Evolutionary conservation across 1,140 invertebrate species (phyloP), one percentile per base, ranked within the genome.

Genomic region (Wiebesia pumilae): DNA sequence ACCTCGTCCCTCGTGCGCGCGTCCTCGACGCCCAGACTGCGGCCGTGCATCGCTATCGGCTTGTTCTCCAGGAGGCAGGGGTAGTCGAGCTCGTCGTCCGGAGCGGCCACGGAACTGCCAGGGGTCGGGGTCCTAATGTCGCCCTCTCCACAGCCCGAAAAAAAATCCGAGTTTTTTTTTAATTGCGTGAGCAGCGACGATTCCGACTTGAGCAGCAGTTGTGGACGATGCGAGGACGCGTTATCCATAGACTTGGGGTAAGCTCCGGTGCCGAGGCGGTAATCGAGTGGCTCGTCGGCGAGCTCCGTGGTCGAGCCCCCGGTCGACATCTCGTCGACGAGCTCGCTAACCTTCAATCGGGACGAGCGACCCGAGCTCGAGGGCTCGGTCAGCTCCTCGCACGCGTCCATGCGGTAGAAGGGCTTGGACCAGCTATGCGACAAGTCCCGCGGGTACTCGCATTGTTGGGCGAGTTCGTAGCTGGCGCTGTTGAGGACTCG

Each of bases 151-250:
- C 87, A 90, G 16, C 54, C 84, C 89, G 90, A 94, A 93, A 93
- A 94, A 88, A 90, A 87, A 93, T 91, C 93, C 93, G 93, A 94
- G 93, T 93, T 94, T 93, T 94, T 93, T 94, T 94, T 94, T 93
- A 93, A 90, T 92, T 92, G 91, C 82, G 84, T 83, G 0, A 94
- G 84, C 30, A 94, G 71, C 69, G 90, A 87, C 14, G 90, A 88
- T 1, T 88, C 81, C 67, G 67, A 35, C 30, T 21, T 35, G 24
- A 30, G 19, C 51, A 38, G 51, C 33, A 19, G 62, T 21, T 40
- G 40, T 16, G 58, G 54, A 21, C 16, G 58, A 9, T 27, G 62
- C 47, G 38, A 3, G 24, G n/a, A 24, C 0, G 88, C 43, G 30
- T 89, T 82, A n/a, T 89, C 90, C 47, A 85, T 89, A 0, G 90